phyloP scores from a whole-genome alignment of 2,888 invertebrate genomes.

The Drosophila nigricruria region DNA sequence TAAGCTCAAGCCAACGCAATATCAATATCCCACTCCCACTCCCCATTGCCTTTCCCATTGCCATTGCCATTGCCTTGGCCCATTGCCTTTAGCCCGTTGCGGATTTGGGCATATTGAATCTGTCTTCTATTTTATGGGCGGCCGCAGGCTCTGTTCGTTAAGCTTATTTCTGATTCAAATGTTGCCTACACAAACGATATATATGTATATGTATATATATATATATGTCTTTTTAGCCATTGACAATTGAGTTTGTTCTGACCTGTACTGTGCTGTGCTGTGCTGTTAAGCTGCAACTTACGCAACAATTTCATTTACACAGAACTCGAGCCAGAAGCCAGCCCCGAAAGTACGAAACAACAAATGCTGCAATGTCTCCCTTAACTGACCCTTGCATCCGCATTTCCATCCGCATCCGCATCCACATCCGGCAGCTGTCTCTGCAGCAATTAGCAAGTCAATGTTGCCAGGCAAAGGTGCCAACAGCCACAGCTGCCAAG shows the following conservation, averaged over 20 bases:
- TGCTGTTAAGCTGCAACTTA: conserved; percentile 61
- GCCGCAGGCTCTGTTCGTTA: conserved; percentile 48
- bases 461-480: conserved; percentile 51
- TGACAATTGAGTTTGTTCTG: conserved; percentile 15
- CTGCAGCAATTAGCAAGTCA: conserved; percentile 56
- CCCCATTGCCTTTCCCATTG: not conserved
- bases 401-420: not conserved
- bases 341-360: conserved; percentile 32
- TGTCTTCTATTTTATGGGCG: conserved; percentile 44
- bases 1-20: conserved; percentile 26
- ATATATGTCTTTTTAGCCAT: conserved; percentile 1
- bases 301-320: conserved; percentile 72
- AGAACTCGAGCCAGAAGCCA: conserved; percentile 7
- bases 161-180: conserved; percentile 42
- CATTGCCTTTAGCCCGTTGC: not conserved
- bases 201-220: not conserved
- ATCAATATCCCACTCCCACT: conserved; percentile 23
- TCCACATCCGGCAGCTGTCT: not conserved
- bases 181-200: not conserved
- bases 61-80: conserved; percentile 2
- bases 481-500: conserved; percentile 28
- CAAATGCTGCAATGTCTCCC: conserved; percentile 36
- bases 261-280: not conserved
- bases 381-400: not conserved
- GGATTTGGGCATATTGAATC: conserved; percentile 59